A percentile compares a stretch with the other conserved stretches of the same genome.
Evolutionary conservation across 2,888 invertebrate genomes (phyloP).

Genomic region (Meganola albula): DNA sequence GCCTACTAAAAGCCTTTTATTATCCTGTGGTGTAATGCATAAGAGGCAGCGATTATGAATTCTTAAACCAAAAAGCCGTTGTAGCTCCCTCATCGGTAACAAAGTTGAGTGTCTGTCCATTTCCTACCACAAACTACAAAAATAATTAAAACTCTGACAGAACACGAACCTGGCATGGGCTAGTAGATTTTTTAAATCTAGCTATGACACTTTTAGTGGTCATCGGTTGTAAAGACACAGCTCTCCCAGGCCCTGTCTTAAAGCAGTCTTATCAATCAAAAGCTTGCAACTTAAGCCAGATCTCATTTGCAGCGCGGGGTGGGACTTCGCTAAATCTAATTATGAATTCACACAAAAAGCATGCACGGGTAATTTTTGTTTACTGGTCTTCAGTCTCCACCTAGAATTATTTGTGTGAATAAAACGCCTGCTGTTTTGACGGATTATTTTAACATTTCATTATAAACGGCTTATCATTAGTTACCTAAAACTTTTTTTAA

Average conservation of each 20-base stretch:
- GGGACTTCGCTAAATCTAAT: constrained; percentile 73
- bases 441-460: constrained; percentile 27
- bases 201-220: too few relatives aligned
- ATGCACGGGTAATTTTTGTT: constrained; percentile 52
- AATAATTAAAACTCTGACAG: too few relatives aligned
- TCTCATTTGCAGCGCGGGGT: constrained; percentile 44
- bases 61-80: neutral
- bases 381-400: constrained; percentile 34
- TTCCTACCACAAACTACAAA: too few relatives aligned
- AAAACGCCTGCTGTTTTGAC: constrained; percentile 29
- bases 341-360: constrained; percentile 61
- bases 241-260: too few relatives aligned
- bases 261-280: too few relatives aligned
- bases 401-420: constrained; percentile 44
- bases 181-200: too few relatives aligned
- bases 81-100: too few relatives aligned
- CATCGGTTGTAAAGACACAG: too few relatives aligned
- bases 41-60: constrained; percentile 29
- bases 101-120: too few relatives aligned
- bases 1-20: constrained; percentile 55
- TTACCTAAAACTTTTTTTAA: too few relatives aligned
- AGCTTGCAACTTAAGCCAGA: constrained; percentile 34
- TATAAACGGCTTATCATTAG: too few relatives aligned
- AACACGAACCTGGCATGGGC: too few relatives aligned
- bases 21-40: constrained; percentile 27